phyloP scores from a whole-genome alignment of 2,113 vertebrate genomes.

The Eleginops maclovinus region DNA sequence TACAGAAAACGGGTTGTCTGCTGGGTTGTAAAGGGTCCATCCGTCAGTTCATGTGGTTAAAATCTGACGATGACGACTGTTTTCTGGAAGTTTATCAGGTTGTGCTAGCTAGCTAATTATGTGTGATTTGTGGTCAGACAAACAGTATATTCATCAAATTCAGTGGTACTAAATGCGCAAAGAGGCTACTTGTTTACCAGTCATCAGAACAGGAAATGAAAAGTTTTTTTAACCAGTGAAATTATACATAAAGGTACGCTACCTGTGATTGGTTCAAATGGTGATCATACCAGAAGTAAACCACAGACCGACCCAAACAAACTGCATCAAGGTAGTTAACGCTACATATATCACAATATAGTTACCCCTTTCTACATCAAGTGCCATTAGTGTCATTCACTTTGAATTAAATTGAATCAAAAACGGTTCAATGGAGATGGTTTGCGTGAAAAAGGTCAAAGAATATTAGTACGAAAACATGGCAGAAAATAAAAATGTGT shows the following conservation, averaged over 20 bases:
- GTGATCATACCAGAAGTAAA: neutral
- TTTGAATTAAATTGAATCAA: neutral
- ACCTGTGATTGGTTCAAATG: neutral
- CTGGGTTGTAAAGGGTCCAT: neutral
- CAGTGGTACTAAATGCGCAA: neutral
- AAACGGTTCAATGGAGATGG: neutral
- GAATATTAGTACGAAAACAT: neutral
- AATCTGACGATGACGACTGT: neutral
- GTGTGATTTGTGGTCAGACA: neutral
- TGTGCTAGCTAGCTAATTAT: neutral
- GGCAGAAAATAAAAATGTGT: neutral
- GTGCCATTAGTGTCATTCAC: slow-evolving; percentile 28
- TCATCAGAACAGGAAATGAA: neutral
- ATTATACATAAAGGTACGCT: neutral
- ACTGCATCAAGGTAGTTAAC: neutral
- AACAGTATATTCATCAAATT: neutral
- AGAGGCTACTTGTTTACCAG: neutral
- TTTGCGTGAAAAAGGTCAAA: neutral
- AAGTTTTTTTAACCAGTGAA: neutral
- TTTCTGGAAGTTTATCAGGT: no score
- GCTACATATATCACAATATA: neutral
- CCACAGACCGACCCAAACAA: no score
- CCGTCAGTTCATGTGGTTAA: neutral
- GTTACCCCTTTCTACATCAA: slow-evolving; percentile 17
- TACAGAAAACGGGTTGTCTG: neutral